Percentiles rank a stretch among this genome's conserved stretches.
Evolutionary conservation across 2,888 invertebrate genomes (phyloP).

Genomic region (Doris montereyensis): DNA sequence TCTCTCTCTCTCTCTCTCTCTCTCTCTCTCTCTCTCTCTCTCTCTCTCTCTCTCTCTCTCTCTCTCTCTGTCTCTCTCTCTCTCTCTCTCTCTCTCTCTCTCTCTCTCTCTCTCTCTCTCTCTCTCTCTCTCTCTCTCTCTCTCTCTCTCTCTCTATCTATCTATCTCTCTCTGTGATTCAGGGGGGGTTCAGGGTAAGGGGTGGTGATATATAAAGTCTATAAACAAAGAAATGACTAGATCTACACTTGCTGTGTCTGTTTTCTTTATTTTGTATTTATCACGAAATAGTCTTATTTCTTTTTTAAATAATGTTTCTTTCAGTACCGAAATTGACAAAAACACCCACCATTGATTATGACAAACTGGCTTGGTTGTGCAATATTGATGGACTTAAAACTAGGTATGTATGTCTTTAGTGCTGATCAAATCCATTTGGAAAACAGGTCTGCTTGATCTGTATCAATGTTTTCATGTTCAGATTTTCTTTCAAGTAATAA

Average conservation of each 20-base stretch:
- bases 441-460: neutral
- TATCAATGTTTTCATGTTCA: no score
- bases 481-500: no score
- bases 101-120: neutral
- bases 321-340: slow-evolving; percentile 56
- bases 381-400: slow-evolving; percentile 58
- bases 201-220: no score
- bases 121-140: neutral
- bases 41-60: neutral
- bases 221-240: no score
- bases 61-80: neutral
- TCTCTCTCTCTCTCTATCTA: slow-evolving; percentile 15
- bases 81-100: neutral
- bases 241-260: no score
- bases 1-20: neutral
- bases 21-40: neutral
- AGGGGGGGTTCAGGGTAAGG: neutral
- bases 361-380: slow-evolving; percentile 57
- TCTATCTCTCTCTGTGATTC: neutral
- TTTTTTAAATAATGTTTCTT: slow-evolving; percentile 35
- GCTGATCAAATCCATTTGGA: neutral
- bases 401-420: slow-evolving; percentile 41
- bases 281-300: no score
- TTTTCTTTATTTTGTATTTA: no score
- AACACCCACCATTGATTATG: slow-evolving; percentile 60